A percentile compares a stretch with the other conserved stretches of the same genome.
Conservation (phyloP, 2,888 invertebrate genomes). For the Cephalotes varians region DNA sequence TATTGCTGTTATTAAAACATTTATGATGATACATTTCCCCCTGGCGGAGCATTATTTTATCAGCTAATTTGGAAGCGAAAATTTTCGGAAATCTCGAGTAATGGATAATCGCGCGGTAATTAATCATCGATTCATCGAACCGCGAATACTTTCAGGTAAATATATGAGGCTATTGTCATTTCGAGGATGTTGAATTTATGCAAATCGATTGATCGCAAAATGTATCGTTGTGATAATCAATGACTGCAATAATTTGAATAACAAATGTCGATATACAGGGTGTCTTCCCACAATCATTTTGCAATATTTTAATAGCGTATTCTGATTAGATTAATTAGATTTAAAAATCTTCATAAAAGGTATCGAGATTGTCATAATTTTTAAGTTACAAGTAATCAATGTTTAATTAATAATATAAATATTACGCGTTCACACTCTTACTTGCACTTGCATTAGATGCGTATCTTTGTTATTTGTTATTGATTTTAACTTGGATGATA, state of each 20-base stretch:
- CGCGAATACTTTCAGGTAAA: conserved; percentile 32
- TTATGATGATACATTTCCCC: conserved; percentile 10
- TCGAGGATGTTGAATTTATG: conserved; percentile 29
- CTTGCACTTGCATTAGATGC: neutral
- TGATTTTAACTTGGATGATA: neutral
- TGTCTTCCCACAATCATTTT: neutral
- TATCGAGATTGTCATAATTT: neutral
- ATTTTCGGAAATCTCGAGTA: conserved; percentile 28
- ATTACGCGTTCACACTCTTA: neutral
- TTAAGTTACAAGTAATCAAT: neutral
- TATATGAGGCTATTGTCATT: conserved; percentile 27
- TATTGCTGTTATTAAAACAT: conserved; percentile 16
- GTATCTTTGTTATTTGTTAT: neutral
- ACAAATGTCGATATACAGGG: neutral
- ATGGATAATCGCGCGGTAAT: conserved; percentile 30
- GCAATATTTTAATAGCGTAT: conserved; percentile 1
- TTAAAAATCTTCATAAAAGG: neutral
- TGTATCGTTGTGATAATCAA: conserved; percentile 4
- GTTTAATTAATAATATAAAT: neutral
- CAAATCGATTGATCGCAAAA: conserved; percentile 38
- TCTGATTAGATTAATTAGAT: neutral
- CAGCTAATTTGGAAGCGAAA: conserved; percentile 40
- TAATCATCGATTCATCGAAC: conserved; percentile 42
- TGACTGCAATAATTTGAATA: neutral
- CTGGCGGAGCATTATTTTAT: conserved; percentile 33